Base-by-base conservation (phyloP, 2,113 vertebrate species). In the Pachycephala philippinensis region DNA sequence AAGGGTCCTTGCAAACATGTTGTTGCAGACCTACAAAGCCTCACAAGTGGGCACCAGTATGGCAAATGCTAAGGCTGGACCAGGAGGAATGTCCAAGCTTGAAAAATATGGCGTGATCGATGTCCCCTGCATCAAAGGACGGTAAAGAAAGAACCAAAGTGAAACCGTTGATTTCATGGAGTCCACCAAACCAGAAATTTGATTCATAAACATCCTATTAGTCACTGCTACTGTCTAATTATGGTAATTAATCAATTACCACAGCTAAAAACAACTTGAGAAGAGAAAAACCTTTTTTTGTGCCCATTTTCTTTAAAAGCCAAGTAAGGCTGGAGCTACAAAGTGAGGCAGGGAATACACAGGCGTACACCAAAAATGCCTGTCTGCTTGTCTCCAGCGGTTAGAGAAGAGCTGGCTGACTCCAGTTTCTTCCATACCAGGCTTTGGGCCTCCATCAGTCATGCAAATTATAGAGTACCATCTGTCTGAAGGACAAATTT, bases 391-490 rank as follows among this genome's bases (percentile, higher is more conserved):
- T 98, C 97, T 98, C 97, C 82, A 75, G 97, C 10, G 79, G 97
- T 97, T 80, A 69, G 97, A 64, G 47, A 92, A 89, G 72, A 93
- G 92, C 74, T 80, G 71, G 95, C 96, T 97, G 96, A 96, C 91
- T 87, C 92, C 89, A 64, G 95, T 95, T 98, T 98, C 97, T 97
- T 97, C 97, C 83, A 86, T 97, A 97, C 96, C 96, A 95, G 96
- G 79, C 89, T 93, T 97, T 27, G 54, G 93, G 85, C 59, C 94
- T 98, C 96, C 96, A 97, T 97, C 95, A 97, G 97, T 97, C 98
- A 98, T 98, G 97, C 97, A 98, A 98, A 98, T 98, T 98, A 98
- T 81, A 98, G 98, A 96, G 92, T 95, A 96, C 53, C 39, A 52
- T 44, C 94, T 84, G 93, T 97, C 95, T 94, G 94, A 96, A 97